Evolutionary conservation across 2,888 invertebrate genomes (phyloP).

Genomic region (Melikaiella ostensackeni): DNA sequence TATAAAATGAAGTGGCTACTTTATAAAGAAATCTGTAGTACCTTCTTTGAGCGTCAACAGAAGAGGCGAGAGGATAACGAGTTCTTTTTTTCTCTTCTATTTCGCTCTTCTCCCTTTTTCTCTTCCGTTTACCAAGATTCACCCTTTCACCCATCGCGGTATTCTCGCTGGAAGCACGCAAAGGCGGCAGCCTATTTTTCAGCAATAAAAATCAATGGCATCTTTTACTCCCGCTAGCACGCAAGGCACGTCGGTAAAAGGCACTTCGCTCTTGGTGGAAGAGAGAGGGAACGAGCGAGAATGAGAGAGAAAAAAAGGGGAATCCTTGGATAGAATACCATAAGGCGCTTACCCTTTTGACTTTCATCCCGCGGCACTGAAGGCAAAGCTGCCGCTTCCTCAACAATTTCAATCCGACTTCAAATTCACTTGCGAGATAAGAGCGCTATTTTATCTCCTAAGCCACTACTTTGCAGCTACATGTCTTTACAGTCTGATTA

Average conservation of each 20-base stretch:
- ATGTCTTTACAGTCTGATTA: conserved; percentile 18
- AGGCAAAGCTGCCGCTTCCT: conserved; percentile 41
- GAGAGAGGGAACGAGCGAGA: conserved; percentile 47
- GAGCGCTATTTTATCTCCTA: conserved; percentile 7
- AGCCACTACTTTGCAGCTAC: conserved; percentile 24
- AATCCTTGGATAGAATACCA: conserved; percentile 54
- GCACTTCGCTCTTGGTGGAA: conserved; percentile 52
- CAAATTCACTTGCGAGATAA: conserved; percentile 32
- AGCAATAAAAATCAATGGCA: conserved; percentile 67
- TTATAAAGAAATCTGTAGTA: conserved; percentile 4
- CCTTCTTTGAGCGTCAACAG: background rate
- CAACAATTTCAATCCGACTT: conserved; percentile 34
- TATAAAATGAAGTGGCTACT: conserved; percentile 2
- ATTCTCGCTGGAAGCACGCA: conserved; percentile 57
- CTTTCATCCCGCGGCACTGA: conserved; percentile 58
- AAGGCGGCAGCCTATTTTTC: conserved; percentile 61
- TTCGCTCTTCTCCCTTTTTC: background rate
- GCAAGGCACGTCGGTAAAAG: conserved; percentile 63
- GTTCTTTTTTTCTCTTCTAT: background rate
- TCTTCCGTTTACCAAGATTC: conserved; percentile 39
- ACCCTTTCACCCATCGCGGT: conserved; percentile 51
- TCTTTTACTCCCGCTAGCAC: conserved; percentile 58
- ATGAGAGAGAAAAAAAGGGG: background rate
- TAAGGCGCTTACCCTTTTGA: conserved; percentile 62
- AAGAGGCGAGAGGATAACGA: conserved; percentile 26